Conservation (phyloP, 2,888 invertebrate species). For the Harpalus rubripes region DNA sequence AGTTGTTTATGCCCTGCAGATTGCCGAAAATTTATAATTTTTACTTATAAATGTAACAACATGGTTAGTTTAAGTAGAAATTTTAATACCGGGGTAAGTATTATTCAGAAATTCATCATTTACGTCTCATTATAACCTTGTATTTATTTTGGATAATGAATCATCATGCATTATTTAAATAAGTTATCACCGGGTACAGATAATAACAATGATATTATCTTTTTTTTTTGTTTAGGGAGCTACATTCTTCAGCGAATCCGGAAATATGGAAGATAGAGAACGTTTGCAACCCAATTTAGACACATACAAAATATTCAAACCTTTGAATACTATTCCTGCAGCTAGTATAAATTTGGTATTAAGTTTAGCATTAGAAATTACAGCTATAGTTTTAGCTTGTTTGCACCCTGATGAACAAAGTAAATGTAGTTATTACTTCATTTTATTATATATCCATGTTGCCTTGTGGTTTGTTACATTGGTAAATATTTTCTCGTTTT, state of each 20-base stretch:
- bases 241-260: constrained; percentile 77
- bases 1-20: constrained; percentile 48
- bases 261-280: constrained; percentile 75
- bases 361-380: constrained; percentile 74
- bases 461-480: constrained; percentile 81
- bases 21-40: background rate
- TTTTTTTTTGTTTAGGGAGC: constrained; percentile 74
- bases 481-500: constrained; percentile 76
- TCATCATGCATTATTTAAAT: constrained; percentile 53
- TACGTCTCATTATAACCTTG: constrained; percentile 53
- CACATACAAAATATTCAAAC: constrained; percentile 75
- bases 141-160: constrained; percentile 51
- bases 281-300: constrained; percentile 75
- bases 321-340: constrained; percentile 74
- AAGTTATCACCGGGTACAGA: constrained; percentile 39
- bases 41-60: constrained; percentile 54
- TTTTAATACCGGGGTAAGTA: constrained; percentile 72
- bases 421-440: constrained; percentile 80
- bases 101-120: constrained; percentile 21
- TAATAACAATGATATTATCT: constrained; percentile 53
- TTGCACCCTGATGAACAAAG: constrained; percentile 75
- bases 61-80: constrained; percentile 73
- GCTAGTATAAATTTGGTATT: constrained; percentile 74
- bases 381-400: constrained; percentile 75
- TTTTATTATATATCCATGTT: constrained; percentile 81